phyloP scores from a whole-genome alignment of 2,888 invertebrate species.

The Pachliopta kotzebuea region DNA sequence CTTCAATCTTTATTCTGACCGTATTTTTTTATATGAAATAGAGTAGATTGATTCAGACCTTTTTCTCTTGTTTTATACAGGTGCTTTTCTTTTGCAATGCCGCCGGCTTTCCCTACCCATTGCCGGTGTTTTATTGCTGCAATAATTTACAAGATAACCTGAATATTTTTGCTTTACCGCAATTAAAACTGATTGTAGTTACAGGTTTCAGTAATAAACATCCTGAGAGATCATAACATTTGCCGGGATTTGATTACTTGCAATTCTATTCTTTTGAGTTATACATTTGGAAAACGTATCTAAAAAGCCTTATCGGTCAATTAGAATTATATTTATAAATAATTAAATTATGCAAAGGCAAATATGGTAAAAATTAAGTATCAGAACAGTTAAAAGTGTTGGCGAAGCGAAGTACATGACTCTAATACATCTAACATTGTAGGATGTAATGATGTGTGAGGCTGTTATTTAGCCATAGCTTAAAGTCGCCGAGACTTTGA shows the following conservation, averaged over 20 bases:
- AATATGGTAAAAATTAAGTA: too few species aligned
- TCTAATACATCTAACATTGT: conserved; percentile 3
- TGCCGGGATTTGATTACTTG: neutral
- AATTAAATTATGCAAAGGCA: too few species aligned
- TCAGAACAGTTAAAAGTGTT: too few species aligned
- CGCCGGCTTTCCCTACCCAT: conserved; percentile 21
- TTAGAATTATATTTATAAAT: too few species aligned
- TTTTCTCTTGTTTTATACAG: conserved; percentile 19
- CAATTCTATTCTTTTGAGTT: neutral
- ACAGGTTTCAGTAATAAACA: conserved; percentile 7
- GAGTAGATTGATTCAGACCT: conserved; percentile 23
- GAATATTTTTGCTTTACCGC: conserved; percentile 18
- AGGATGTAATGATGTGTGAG: conserved; percentile 35
- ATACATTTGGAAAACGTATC: neutral
- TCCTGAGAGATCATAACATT: conserved; percentile 13
- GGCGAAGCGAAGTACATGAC: neutral
- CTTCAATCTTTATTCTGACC: conserved; percentile 16
- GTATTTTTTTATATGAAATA: conserved; percentile 19
- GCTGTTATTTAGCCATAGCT: conserved; percentile 30
- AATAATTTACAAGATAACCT: conserved; percentile 21
- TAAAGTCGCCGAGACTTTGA: conserved; percentile 43
- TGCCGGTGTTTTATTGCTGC: conserved; percentile 23
- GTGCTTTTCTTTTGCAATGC: conserved; percentile 21
- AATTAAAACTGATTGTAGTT: conserved; percentile 11
- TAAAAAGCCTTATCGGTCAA: too few species aligned